Percentiles rank a stretch among this genome's conserved stretches.
phyloP scores from a whole-genome alignment of 2,888 invertebrate genomes.

The Slavum lentiscoides region DNA sequence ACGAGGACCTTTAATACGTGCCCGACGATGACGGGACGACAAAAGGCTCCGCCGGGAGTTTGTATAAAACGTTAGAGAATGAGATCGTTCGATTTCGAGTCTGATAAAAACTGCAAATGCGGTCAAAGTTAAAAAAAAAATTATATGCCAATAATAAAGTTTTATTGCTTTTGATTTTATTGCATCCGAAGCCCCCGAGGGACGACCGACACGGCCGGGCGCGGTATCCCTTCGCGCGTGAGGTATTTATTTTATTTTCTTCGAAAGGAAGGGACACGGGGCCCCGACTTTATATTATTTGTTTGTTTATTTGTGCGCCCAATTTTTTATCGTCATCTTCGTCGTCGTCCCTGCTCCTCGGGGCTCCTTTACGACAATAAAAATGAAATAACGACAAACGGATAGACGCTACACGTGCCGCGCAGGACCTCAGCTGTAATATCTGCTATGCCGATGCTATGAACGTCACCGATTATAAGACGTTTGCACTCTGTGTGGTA shows the following conservation, averaged over 20 bases:
- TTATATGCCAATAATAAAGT: constrained; percentile 45
- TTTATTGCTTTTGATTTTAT: constrained; percentile 50
- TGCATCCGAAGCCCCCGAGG: constrained; percentile 15
- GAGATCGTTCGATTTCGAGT: not conserved
- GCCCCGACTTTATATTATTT: constrained; percentile 25
- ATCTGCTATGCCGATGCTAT: not conserved
- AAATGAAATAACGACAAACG: constrained; percentile 45
- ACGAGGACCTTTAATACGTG: too few relatives aligned
- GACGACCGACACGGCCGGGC: not conserved
- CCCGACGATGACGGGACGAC: too few relatives aligned
- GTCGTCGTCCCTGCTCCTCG: not conserved
- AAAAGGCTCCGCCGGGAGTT: too few relatives aligned
- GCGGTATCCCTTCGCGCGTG: not conserved
- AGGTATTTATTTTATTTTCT: constrained; percentile 24
- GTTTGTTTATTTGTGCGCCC: constrained; percentile 35
- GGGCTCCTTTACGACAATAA: constrained; percentile 3
- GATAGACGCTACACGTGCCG: not conserved
- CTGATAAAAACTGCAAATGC: constrained; percentile 12
- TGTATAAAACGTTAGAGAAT: too few relatives aligned
- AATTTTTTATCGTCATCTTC: constrained; percentile 19
- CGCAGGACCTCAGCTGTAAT: not conserved
- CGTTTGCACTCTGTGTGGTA: too few relatives aligned
- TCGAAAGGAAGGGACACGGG: too few relatives aligned
- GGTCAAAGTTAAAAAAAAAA: constrained; percentile 34
- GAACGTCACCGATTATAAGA: not conserved